phyloP scores from a whole-genome alignment of 2,888 invertebrate genomes.

The Cheilosia vernalis region DNA sequence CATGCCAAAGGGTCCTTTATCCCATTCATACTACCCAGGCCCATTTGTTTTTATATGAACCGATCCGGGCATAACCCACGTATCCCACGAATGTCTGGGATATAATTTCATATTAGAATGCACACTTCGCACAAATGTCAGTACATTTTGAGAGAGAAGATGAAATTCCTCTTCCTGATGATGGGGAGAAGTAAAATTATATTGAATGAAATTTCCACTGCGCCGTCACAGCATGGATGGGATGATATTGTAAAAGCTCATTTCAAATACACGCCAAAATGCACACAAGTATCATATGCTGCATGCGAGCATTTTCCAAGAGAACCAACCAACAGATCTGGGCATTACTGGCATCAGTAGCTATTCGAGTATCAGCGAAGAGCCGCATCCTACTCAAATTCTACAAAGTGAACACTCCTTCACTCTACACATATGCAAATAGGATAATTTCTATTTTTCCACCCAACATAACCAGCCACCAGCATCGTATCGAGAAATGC shows the following conservation, averaged over 20 bases:
- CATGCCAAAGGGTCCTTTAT: too few species aligned
- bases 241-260: conserved; percentile 35
- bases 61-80: not conserved
- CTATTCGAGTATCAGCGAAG: not conserved
- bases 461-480: conserved; percentile 23
- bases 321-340: not conserved
- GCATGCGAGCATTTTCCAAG: conserved; percentile 7
- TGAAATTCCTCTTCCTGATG: not conserved
- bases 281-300: conserved; percentile 2
- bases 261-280: conserved; percentile 11
- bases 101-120: conserved; percentile 27
- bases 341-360: conserved; percentile 4
- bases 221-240: not conserved
- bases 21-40: not conserved
- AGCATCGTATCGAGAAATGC: not conserved
- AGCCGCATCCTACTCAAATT: conserved; percentile 19
- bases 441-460: conserved; percentile 16
- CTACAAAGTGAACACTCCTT: not conserved
- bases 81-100: conserved; percentile 10
- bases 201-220: conserved; percentile 20
- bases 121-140: conserved; percentile 15
- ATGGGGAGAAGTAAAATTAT: conserved; percentile 1
- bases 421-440: not conserved
- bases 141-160: conserved; percentile 43
- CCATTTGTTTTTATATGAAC: not conserved